phyloP scores from a whole-genome alignment of 2,888 invertebrate species.

The Tetrapedia diversipes region DNA sequence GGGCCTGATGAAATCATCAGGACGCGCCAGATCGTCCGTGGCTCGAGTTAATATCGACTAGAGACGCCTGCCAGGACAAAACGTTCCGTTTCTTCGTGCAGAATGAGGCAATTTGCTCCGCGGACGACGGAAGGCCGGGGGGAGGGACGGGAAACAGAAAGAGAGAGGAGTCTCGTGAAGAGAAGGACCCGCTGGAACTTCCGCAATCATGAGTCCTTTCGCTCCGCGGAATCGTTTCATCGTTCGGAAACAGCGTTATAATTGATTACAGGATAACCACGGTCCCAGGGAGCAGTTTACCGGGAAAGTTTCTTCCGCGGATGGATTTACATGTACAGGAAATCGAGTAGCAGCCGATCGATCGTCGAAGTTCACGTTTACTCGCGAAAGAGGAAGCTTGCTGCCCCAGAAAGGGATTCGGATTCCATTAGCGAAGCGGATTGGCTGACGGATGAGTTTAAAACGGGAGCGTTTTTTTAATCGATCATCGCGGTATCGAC shows the following conservation, averaged over 20 bases:
- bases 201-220: constrained; percentile 43
- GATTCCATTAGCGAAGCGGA: constrained; percentile 33
- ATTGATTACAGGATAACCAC: constrained; percentile 49
- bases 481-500: constrained; percentile 29
- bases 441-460: background rate
- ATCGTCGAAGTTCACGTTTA: constrained; percentile 20
- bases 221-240: constrained; percentile 33
- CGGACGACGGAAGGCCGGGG: constrained; percentile 12
- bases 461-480: constrained; percentile 17
- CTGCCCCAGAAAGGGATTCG: constrained; percentile 20
- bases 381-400: background rate
- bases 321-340: constrained; percentile 18
- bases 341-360: constrained; percentile 3
- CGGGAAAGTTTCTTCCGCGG: constrained; percentile 15
- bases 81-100: constrained; percentile 61
- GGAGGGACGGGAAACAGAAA: background rate
- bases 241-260: constrained; percentile 49
- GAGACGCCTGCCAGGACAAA: constrained; percentile 64
- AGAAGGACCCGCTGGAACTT: constrained; percentile 39
- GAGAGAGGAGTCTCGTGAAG: background rate
- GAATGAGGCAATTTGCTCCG: constrained; percentile 67
- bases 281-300: constrained; percentile 8
- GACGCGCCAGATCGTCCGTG: constrained; percentile 74
- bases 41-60: constrained; percentile 70
- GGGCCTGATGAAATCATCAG: constrained; percentile 79